Evolutionary conservation across 1,140 invertebrate genomes (phyloP).

Genomic region (Theocolax elegans): DNA sequence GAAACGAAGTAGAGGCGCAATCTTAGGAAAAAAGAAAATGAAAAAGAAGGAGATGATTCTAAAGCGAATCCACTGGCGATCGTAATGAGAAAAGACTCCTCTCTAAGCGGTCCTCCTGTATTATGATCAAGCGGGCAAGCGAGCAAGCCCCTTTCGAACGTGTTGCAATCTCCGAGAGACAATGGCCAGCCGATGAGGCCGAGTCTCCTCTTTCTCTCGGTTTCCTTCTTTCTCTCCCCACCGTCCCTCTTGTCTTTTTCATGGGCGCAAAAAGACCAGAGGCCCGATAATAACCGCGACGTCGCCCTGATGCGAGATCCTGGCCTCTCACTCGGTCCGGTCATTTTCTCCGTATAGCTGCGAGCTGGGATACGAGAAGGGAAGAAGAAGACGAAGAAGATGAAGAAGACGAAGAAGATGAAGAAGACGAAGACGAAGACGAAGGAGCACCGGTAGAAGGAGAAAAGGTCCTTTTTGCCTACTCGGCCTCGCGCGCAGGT

Average conservation of each 20-base stretch:
- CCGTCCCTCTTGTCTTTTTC: constrained; percentile 22
- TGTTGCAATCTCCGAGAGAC: constrained; percentile 65
- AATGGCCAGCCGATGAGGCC: constrained; percentile 58
- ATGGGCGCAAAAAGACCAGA: constrained; percentile 57
- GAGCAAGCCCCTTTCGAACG: constrained; percentile 50
- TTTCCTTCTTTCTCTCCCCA: constrained; percentile 9
- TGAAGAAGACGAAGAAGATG: constrained; percentile 2
- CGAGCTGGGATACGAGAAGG: not conserved
- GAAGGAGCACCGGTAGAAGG: not conserved
- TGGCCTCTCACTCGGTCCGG: constrained; percentile 8
- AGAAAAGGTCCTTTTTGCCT: constrained; percentile 20
- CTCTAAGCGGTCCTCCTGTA: constrained; percentile 51
- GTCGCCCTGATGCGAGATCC: constrained; percentile 42
- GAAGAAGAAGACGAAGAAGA: not conserved
- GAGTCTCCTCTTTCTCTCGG: constrained; percentile 11
- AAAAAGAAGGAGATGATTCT: constrained; percentile 36
- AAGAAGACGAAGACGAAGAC: constrained; percentile 29
- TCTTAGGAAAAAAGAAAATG: constrained; percentile 10
- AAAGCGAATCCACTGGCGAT: constrained; percentile 34
- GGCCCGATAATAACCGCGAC: constrained; percentile 61
- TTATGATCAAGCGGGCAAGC: constrained; percentile 53
- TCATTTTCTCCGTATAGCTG: constrained; percentile 32
- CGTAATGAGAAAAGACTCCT: constrained; percentile 40
- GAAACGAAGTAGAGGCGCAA: constrained; percentile 2
- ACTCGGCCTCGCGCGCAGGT: constrained; percentile 19